phyloP scores from a whole-genome alignment of 64 coral and sea anemone species.

The Dendronephthya gigantea region DNA sequence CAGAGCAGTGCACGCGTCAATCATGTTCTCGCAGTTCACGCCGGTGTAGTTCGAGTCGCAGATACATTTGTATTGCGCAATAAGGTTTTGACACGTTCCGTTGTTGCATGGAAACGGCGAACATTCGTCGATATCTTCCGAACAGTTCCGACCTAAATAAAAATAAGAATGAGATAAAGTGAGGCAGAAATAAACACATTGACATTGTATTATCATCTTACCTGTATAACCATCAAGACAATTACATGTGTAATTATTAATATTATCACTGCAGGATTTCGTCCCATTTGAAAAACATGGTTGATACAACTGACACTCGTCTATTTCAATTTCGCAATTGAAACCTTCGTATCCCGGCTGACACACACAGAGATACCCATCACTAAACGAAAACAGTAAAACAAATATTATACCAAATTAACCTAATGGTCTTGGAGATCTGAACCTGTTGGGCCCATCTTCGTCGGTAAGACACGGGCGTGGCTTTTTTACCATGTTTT shows the following conservation, averaged over 20 bases:
- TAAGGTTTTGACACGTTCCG: constrained; percentile 54
- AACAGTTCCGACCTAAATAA: constrained; percentile 4
- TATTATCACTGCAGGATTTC: not conserved
- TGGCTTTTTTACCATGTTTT: too few species aligned
- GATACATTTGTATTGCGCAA: constrained; percentile 50
- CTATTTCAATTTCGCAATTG: not conserved
- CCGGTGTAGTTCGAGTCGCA: constrained; percentile 66
- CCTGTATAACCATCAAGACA: not conserved
- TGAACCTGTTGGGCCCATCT: too few species aligned
- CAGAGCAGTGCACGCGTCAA: constrained; percentile 38
- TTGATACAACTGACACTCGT: not conserved
- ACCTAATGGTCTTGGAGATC: too few species aligned
- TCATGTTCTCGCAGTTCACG: constrained; percentile 36
- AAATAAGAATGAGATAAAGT: not conserved
- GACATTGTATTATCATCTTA: not conserved
- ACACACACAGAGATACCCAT: not conserved
- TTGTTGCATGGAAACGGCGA: constrained; percentile 73
- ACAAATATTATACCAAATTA: not conserved
- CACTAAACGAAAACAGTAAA: not conserved
- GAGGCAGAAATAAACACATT: not conserved
- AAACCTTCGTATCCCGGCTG: not conserved
- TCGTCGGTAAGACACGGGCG: too few species aligned
- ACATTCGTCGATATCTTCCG: constrained; percentile 63
- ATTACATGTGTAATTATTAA: not conserved
- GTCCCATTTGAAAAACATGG: not conserved